These are phyloP conservation scores for Seriola quinqueradiata DNA, from an alignment of 2,113 vertebrate genomes.

Conservation along the genomic window DNA sequence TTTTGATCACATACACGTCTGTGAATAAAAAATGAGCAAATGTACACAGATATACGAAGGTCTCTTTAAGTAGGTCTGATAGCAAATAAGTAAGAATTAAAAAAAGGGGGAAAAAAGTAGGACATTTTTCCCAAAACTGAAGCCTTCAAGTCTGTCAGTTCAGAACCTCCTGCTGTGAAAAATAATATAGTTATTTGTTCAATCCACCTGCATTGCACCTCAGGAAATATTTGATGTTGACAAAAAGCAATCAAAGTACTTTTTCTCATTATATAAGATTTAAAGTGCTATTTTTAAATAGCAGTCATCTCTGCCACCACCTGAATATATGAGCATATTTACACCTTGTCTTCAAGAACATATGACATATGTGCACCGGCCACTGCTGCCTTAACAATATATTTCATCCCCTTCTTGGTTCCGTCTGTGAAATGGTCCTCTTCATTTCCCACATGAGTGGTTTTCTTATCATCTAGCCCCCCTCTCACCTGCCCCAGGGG, in stretches of 20 bases:
- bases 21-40: constrained; percentile 21
- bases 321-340: constrained; percentile 81
- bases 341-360: constrained; percentile 72
- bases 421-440: constrained; percentile 66
- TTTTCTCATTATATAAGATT: constrained; percentile 39
- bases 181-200: neutral
- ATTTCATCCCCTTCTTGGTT: constrained; percentile 75
- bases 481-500: constrained; percentile 64
- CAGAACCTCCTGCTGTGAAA: neutral
- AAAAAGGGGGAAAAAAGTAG: neutral
- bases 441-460: constrained; percentile 82
- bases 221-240: constrained; percentile 37
- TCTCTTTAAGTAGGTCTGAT: neutral
- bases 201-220: constrained; percentile 1
- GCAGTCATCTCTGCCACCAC: constrained; percentile 15
- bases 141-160: neutral
- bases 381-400: constrained; percentile 75
- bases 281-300: constrained; percentile 31
- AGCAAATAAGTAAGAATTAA: neutral
- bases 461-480: constrained; percentile 78
- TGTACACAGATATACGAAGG: neutral
- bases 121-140: neutral
- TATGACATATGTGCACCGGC: constrained; percentile 72
- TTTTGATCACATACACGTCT: constrained; percentile 1
- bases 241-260: constrained; percentile 25